Evolutionary conservation across 2,888 invertebrate genomes (phyloP).

Genomic region (Acanthoscelides obtectus): DNA sequence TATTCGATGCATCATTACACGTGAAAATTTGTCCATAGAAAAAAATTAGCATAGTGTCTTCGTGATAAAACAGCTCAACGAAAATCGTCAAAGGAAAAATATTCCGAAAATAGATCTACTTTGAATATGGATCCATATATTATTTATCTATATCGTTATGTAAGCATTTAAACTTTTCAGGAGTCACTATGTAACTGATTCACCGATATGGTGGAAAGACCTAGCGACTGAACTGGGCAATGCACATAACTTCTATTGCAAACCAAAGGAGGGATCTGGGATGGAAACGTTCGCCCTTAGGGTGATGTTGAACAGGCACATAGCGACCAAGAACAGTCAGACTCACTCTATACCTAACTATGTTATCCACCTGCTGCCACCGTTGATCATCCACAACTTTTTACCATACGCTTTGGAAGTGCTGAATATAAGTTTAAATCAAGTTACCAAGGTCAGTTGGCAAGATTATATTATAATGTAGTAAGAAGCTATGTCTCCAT

Average conservation of each 20-base stretch:
- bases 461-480: too few species aligned
- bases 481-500: too few species aligned
- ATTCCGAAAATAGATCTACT: too few species aligned
- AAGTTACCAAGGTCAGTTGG: constrained; percentile 40
- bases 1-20: too few species aligned
- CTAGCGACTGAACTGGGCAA: constrained; percentile 62
- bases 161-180: constrained; percentile 48
- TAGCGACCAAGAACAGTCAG: constrained; percentile 33
- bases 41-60: too few species aligned
- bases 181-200: constrained; percentile 65
- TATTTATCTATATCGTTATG: too few species aligned
- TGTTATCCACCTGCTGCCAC: constrained; percentile 66
- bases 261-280: constrained; percentile 57
- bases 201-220: constrained; percentile 79
- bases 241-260: constrained; percentile 64
- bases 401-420: constrained; percentile 69
- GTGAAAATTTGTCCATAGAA: too few species aligned
- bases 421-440: constrained; percentile 48
- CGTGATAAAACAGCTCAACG: too few species aligned
- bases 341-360: constrained; percentile 62
- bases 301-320: constrained; percentile 46
- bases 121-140: too few species aligned
- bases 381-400: constrained; percentile 70
- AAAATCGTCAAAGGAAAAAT: too few species aligned
- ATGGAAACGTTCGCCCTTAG: constrained; percentile 63